These are phyloP conservation scores for Prosopocoilus inquinatus DNA, from an alignment of 2,888 invertebrate species.

Conservation along the genomic window DNA sequence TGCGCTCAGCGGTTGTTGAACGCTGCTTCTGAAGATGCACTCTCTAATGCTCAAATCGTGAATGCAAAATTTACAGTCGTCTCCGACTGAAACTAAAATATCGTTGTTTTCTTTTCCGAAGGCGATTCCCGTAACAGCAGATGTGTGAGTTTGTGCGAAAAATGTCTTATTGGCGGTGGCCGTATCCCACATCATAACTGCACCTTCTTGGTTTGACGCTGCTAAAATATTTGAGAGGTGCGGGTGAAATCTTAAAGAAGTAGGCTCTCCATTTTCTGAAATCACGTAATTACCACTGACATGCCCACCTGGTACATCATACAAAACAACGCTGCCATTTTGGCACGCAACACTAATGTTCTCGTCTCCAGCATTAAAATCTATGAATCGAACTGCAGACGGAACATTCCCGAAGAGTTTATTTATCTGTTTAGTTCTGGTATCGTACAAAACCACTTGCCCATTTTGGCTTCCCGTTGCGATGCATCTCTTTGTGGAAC, in stretches of 20 bases:
- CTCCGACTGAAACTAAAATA: slow-evolving; percentile 37
- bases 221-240: slow-evolving; percentile 30
- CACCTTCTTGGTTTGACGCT: slow-evolving; percentile 36
- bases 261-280: slow-evolving; percentile 18
- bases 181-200: slow-evolving; percentile 26
- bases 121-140: slow-evolving; percentile 34
- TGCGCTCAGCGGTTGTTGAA: slow-evolving; percentile 37
- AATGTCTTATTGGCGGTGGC: slow-evolving; percentile 23
- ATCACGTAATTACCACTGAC: slow-evolving; percentile 17
- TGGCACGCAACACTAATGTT: slow-evolving; percentile 31
- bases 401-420: slow-evolving; percentile 31
- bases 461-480: slow-evolving; percentile 39
- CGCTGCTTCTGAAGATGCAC: slow-evolving; percentile 36
- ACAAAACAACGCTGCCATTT: slow-evolving; percentile 25
- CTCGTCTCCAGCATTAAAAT: slow-evolving; percentile 37
- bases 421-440: slow-evolving; percentile 36
- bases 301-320: slow-evolving; percentile 23
- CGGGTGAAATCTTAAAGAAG: slow-evolving; percentile 33
- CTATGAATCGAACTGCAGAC: slow-evolving; percentile 30
- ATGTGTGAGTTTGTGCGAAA: slow-evolving; percentile 31
- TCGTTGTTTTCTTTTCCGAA: slow-evolving; percentile 32
- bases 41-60: slow-evolving; percentile 32
- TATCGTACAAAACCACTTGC: slow-evolving; percentile 43
- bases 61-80: slow-evolving; percentile 40
- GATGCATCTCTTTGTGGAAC: slow-evolving; percentile 37